Evolutionary conservation across 2,888 invertebrate species (phyloP).

Genomic region (Ornithoptera priamus): DNA sequence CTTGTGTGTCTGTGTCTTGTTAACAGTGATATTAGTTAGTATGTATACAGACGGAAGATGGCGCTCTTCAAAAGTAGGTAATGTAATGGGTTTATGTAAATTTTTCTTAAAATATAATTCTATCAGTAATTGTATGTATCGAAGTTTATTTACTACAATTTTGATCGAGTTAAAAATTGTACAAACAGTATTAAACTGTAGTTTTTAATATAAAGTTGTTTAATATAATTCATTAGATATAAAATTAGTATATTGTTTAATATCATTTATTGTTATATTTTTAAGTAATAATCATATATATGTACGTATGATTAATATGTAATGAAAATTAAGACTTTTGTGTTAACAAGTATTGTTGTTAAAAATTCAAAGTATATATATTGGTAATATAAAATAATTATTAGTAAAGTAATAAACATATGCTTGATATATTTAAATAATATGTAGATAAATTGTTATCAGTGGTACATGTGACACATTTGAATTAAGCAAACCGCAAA

Average conservation of each 20-base stretch:
- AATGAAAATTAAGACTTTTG: too few species aligned
- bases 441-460: background rate
- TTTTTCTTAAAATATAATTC: background rate
- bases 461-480: conserved; percentile 17
- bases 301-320: too few species aligned
- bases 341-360: background rate
- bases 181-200: too few species aligned
- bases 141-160: too few species aligned
- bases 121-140: too few species aligned
- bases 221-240: too few species aligned
- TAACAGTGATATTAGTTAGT: background rate
- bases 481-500: conserved; percentile 14
- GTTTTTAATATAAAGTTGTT: too few species aligned
- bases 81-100: background rate
- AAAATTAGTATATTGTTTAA: too few species aligned
- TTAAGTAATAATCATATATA: too few species aligned
- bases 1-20: background rate
- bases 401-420: background rate
- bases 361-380: background rate
- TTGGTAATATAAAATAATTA: background rate
- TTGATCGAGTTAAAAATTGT: too few species aligned
- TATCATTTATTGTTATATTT: too few species aligned
- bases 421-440: background rate
- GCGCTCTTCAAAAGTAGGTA: conserved; percentile 14
- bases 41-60: conserved; percentile 7